Evolutionary conservation across 2,888 invertebrate species (phyloP), one percentile per base, ranked within the genome.

Genomic region (Coecobrya sp.): DNA sequence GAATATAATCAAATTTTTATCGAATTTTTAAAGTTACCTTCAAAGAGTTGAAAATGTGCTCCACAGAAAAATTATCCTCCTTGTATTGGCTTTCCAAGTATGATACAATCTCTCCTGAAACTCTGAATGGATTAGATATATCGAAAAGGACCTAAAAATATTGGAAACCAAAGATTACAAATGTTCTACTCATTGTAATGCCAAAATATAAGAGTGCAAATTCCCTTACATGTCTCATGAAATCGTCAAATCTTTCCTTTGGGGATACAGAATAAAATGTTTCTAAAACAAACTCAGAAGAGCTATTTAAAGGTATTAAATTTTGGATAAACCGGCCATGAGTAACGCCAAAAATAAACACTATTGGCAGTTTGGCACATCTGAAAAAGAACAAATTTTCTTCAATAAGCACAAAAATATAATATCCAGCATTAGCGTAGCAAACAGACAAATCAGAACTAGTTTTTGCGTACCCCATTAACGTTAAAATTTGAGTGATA

Each of bases 311-410:
- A n/a, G 94, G 94, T 0, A 94, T 81, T 30, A 93, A 73, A 42
- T 86, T 92, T 27, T 91, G 88, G 0, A 93, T 82, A 55, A 92
- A 93, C 11, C 92, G 85, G 7, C 82, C 79, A 36, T 92, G 92
- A 7, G 86, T 92, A 0, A 92, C 90, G 27, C 94, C 94, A 45
- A 93, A 85, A 22, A 94, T 65, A 76, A 94, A 93, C 16, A 93
- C 36, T 5, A 94, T 30, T 0, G 94, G 94, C 13, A 94, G 70
- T n/a, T 86, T 79, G 1, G 93, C 52, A 84, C 90, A 92, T 19
- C 93, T 93, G 25, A 73, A 65, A 84, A 3, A n/a, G 5, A 62
- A n/a, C n/a, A n/a, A n/a, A n/a, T n/a, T n/a, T n/a, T n/a, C n/a
- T n/a, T n/a, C n/a, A n/a, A n/a, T n/a, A n/a, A 87, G 3, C 25